phyloP scores from a whole-genome alignment of 35 echinoderm and acorn worm genomes.

The Heliocidaris tuberculata region DNA sequence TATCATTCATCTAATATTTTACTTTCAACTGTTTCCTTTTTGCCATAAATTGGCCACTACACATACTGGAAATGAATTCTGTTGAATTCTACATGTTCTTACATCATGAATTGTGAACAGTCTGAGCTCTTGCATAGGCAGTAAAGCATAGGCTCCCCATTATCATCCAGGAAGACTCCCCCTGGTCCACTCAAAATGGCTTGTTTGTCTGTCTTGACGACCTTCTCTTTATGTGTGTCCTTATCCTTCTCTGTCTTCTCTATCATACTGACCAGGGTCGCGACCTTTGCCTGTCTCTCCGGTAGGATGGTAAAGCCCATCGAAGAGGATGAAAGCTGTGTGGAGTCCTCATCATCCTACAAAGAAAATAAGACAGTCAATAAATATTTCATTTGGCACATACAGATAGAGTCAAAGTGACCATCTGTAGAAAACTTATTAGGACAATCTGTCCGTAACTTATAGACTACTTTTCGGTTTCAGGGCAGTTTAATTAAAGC shows the following conservation, averaged over 20 bases:
- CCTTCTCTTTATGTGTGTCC: slow-evolving; percentile 52
- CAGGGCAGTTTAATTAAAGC: too few species aligned
- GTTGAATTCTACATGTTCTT: slow-evolving; percentile 20
- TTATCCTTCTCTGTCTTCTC: slow-evolving; percentile 73
- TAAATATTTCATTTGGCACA: too few species aligned
- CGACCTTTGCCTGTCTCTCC: slow-evolving; percentile 88
- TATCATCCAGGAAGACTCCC: neutral
- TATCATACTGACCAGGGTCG: slow-evolving; percentile 80
- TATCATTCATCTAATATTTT: too few species aligned
- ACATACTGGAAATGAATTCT: too few species aligned
- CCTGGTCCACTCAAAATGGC: neutral
- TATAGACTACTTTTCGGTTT: too few species aligned
- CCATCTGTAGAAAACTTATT: too few species aligned
- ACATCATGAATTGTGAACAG: slow-evolving; percentile 92
- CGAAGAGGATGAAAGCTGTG: neutral
- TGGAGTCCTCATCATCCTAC: neutral
- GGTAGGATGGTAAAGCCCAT: slow-evolving; percentile 53
- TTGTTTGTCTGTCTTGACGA: neutral
- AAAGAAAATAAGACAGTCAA: neutral
- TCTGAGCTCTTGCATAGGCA: slow-evolving; percentile 84
- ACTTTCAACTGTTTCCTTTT: too few species aligned
- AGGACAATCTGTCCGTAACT: too few species aligned
- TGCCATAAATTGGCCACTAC: too few species aligned
- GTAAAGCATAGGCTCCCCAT: slow-evolving; percentile 55
- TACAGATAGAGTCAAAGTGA: too few species aligned